These are phyloP conservation scores for Leptodactylus fallax DNA, from an alignment of 2,797 vertebrate species.

Conservation along the genomic window DNA sequence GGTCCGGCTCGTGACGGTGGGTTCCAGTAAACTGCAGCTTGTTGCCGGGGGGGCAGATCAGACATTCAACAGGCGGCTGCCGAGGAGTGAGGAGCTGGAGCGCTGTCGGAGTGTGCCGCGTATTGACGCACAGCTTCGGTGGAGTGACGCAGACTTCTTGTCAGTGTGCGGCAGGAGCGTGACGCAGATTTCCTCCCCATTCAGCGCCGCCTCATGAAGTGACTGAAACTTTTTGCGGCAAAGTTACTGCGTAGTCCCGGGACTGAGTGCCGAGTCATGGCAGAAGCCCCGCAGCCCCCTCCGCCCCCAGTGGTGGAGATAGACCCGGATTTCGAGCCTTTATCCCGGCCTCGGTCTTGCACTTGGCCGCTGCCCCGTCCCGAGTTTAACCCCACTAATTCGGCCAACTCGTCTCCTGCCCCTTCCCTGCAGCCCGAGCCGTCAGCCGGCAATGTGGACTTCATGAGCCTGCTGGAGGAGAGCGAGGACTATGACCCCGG, in stretches of 20 bases:
- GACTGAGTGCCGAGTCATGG: conserved; percentile 70
- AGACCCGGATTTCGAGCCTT: conserved; percentile 95
- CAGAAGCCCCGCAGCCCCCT: conserved; percentile 87
- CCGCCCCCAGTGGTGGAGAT: conserved; percentile 89
- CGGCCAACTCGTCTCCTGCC: conserved; percentile 89
- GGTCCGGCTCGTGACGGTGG: conserved; percentile 73
- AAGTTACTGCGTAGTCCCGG: background rate
- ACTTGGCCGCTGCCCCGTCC: conserved; percentile 96
- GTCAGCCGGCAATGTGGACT: conserved; percentile 75
- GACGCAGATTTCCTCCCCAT: background rate
- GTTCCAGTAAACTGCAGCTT: conserved; percentile 80
- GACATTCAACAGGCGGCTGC: conserved; percentile 57
- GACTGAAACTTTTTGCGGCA: conserved; percentile 44
- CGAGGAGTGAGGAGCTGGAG: conserved; percentile 9
- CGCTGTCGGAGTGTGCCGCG: conserved; percentile 1
- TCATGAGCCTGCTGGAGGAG: conserved; percentile 90
- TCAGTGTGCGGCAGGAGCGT: background rate
- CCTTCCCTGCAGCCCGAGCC: conserved; percentile 83
- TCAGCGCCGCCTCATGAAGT: conserved; percentile 38
- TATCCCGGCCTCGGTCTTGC: conserved; percentile 93
- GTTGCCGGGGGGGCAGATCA: conserved; percentile 51
- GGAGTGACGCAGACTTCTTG: background rate
- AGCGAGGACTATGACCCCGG: conserved; percentile 86
- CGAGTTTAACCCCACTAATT: conserved; percentile 89
- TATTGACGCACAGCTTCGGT: background rate